A percentile compares a stretch with the other conserved stretches of the same genome.
Conservation (phyloP, 2,113 vertebrate genomes). For the Equus przewalskii region DNA sequence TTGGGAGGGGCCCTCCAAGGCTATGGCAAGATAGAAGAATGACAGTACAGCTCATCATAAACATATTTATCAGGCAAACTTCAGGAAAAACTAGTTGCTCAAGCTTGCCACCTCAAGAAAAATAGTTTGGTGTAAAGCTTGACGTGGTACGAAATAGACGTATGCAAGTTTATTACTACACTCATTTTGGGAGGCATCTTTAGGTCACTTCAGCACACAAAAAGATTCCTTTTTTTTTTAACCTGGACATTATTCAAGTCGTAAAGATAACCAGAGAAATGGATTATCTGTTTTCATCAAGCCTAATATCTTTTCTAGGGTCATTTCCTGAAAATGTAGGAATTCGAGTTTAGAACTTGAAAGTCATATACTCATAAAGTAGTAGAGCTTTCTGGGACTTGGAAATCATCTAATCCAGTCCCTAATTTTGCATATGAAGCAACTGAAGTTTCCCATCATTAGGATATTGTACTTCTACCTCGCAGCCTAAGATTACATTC, state of each 20-base stretch:
- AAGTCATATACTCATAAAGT: background rate
- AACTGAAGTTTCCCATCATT: background rate
- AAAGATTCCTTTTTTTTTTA: background rate
- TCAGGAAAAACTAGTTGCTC: slow-evolving; percentile 77
- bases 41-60: slow-evolving; percentile 62
- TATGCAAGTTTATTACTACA: background rate
- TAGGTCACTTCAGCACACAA: background rate
- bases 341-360: background rate
- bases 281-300: slow-evolving; percentile 7
- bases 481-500: background rate
- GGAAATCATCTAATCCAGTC: background rate
- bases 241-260: background rate
- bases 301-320: background rate
- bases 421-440: slow-evolving; percentile 32
- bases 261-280: slow-evolving; percentile 41
- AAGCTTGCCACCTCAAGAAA: slow-evolving; percentile 55
- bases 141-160: background rate
- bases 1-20: slow-evolving; percentile 48
- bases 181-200: background rate
- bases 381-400: background rate
- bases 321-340: slow-evolving; percentile 13
- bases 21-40: slow-evolving; percentile 14
- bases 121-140: slow-evolving; percentile 50
- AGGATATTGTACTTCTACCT: background rate
- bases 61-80: slow-evolving; percentile 41